Evolutionary conservation across 2,888 invertebrate species (phyloP), one percentile per base, ranked within the genome.

Genomic region (Lepidochitona cinerea): DNA sequence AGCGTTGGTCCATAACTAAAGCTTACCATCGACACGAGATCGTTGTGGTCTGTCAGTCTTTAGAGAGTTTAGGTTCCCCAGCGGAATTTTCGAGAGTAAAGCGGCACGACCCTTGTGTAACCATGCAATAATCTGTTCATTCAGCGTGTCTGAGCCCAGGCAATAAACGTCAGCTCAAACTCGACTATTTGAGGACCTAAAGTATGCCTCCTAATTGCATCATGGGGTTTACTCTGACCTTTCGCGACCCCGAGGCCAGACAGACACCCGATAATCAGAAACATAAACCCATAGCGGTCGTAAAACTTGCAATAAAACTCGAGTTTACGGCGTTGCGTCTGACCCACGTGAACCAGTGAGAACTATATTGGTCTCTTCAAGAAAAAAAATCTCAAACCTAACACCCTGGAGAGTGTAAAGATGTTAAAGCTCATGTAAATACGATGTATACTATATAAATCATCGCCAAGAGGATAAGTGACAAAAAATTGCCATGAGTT

Each of bases 231-330:
- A 23, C 26, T 14, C 29, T 59, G 59, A 59, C 59, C 18, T 59
- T 12, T 9, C 23, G 26, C 32, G 59, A 59, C 23, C 59, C 26
- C 4, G 14, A 32, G 18, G 9, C 59, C 59, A 59, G 59, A 59
- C 59, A 59, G 59, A 23, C 59, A 59, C 23, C 59, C 23, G 5
- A 26, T 59, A 59, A 59, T 23, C 23, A 23, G 59, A 29, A 59
- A 29, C 59, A 59, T 9, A 29, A 59, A 59, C 59, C 59, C 32
- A 29, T 2, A 32, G 59, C 29, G 32, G 26, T 12, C 32, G 29
- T 59, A 59, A 59, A 59, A 59, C 59, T 32, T 59, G 29, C 59
- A 23, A 59, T 59, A 59, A 59, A 59, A 23, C 59, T 14, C 26
- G 29, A 29, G 26, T 59, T 59, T 59, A 59, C 32, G 59, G 32